phyloP scores from a whole-genome alignment of 2,113 vertebrate genomes.

The Diglossa brunneiventris region DNA sequence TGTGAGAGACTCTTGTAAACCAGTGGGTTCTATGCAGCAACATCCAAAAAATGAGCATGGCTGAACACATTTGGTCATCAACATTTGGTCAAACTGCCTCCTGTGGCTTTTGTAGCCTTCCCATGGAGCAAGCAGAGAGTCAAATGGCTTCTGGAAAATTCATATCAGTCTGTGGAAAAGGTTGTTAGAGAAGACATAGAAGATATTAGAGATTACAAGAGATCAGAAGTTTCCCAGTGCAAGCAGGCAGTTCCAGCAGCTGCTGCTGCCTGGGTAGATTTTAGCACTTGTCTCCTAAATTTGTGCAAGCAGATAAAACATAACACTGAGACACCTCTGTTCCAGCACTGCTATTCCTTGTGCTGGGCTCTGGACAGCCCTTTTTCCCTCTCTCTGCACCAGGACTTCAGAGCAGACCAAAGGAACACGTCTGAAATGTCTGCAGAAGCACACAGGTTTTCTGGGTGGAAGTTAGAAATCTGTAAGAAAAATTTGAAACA shows the following conservation, averaged over 20 bases:
- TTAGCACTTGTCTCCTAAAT: neutral
- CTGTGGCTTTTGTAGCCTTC: neutral
- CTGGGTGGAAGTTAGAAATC: neutral
- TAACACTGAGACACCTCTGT: neutral
- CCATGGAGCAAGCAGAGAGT: neutral
- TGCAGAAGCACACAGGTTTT: neutral
- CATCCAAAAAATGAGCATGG: neutral
- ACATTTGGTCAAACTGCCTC: neutral
- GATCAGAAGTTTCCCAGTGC: neutral
- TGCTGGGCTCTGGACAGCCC: neutral
- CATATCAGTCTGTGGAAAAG: neutral
- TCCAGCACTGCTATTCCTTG: neutral
- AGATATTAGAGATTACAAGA: neutral
- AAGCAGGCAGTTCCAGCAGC: neutral
- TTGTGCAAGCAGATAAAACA: neutral
- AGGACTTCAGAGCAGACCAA: neutral
- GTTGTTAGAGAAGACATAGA: neutral
- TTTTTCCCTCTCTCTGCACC: neutral
- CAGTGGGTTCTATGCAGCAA: neutral
- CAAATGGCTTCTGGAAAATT: neutral
- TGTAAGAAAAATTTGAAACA: neutral
- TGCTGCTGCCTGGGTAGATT: neutral
- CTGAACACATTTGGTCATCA: neutral
- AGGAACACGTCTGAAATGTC: accelerated
- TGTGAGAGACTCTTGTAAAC: neutral